Percentiles rank a stretch among this genome's conserved stretches.
Conservation (phyloP, 2,888 invertebrate species). For the Homarus gammarus region DNA sequence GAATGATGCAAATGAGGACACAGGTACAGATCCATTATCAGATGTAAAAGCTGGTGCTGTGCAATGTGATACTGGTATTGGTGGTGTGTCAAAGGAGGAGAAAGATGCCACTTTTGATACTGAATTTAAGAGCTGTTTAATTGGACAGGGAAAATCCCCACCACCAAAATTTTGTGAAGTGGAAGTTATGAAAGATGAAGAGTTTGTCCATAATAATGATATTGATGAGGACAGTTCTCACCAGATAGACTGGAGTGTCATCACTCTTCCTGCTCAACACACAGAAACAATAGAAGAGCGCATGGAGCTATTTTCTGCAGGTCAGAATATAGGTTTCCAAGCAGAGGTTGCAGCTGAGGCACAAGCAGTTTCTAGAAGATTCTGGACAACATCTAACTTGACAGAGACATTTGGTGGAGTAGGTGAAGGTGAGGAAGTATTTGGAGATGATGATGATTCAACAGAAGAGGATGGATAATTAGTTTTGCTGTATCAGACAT, state of each 20-base stretch:
- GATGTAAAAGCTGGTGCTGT: not conserved
- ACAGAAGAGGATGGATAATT: not conserved
- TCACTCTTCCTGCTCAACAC: slow-evolving; percentile 7
- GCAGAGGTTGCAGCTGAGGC: slow-evolving; percentile 54
- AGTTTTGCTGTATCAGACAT: too few relatives aligned
- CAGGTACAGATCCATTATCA: not conserved
- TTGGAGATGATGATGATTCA: not conserved
- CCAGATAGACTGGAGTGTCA: slow-evolving; percentile 34
- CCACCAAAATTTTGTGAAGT: not conserved
- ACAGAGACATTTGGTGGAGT: slow-evolving; percentile 33
- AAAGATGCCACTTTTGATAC: not conserved
- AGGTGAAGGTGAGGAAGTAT: slow-evolving; percentile 45
- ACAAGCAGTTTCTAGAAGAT: slow-evolving; percentile 24
- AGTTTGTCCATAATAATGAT: slow-evolving; percentile 17
- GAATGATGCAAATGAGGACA: not conserved
- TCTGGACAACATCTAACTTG: not conserved
- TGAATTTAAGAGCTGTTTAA: not conserved
- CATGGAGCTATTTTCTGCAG: slow-evolving; percentile 25
- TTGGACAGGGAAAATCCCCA: not conserved
- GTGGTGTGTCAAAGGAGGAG: not conserved
- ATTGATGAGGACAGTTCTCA: not conserved
- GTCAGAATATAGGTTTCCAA: slow-evolving; percentile 33
- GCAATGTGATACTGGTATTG: not conserved
- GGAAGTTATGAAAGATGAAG: slow-evolving; percentile 8
- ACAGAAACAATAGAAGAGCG: slow-evolving; percentile 28